Evolutionary conservation across 2,888 invertebrate species (phyloP).

Genomic region (Lymantria monacha): DNA sequence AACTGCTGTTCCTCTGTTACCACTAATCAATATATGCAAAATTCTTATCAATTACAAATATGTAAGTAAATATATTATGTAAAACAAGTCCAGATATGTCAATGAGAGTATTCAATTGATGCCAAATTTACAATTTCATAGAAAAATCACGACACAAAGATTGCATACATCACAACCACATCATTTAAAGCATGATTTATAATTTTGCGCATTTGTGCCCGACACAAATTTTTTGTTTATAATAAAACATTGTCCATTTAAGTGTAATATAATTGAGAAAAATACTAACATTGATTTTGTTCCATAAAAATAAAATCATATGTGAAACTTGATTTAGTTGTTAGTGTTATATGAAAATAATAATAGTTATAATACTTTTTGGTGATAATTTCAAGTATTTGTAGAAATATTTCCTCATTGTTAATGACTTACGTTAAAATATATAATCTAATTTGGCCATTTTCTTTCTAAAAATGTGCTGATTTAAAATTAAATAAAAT

Average conservation of each 20-base stretch:
- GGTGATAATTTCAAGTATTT: background rate
- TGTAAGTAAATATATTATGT: background rate
- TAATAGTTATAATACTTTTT: background rate
- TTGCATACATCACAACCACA: slow-evolving; percentile 62
- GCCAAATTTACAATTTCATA: slow-evolving; percentile 9
- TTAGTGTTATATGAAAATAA: background rate
- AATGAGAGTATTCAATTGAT: background rate
- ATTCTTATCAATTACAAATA: background rate
- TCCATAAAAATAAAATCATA: background rate
- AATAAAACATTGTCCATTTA: slow-evolving; percentile 4
- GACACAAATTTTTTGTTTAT: slow-evolving; percentile 25
- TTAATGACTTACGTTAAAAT: background rate
- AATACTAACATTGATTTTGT: background rate
- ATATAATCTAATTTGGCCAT: slow-evolving; percentile 20
- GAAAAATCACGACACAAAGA: slow-evolving; percentile 33
- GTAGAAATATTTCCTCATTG: background rate
- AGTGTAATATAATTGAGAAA: background rate
- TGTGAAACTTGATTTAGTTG: background rate
- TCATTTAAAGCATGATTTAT: slow-evolving; percentile 51
- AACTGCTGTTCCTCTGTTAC: no score
- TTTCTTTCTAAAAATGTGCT: background rate
- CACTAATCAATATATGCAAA: no score
- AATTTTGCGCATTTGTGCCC: slow-evolving; percentile 54
- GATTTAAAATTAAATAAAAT: background rate
- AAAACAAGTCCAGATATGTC: background rate